These are phyloP conservation scores for Pinctada fucata DNA, from an alignment of 2,888 invertebrate species.

Conservation along the genomic window DNA sequence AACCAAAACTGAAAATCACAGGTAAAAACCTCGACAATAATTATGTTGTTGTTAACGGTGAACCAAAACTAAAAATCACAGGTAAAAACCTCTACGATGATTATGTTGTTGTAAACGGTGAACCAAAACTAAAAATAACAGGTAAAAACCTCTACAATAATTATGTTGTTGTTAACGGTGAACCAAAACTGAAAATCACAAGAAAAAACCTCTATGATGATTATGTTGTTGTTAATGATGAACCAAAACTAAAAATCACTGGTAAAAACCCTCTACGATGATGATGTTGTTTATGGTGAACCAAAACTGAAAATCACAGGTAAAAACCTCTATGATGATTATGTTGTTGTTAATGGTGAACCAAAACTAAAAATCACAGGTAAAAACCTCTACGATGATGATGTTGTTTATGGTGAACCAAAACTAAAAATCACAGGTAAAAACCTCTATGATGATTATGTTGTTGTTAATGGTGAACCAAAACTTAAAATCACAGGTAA, in stretches of 20 bases:
- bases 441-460: conserved; percentile 86
- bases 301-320: no score
- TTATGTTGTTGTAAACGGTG: conserved; percentile 83
- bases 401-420: conserved; percentile 82
- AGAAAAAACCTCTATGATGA: conserved; percentile 79
- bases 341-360: conserved; percentile 82
- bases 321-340: conserved; percentile 80
- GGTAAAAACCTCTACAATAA: conserved; percentile 79
- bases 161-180: conserved; percentile 83
- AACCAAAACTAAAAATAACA: conserved; percentile 82
- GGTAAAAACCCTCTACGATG: no score
- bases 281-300: no score
- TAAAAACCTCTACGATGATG: conserved; percentile 81
- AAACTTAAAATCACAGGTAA: conserved; percentile 81
- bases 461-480: conserved; percentile 82
- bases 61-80: no score
- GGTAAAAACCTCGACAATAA: conserved; percentile 50
- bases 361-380: conserved; percentile 82
- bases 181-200: conserved; percentile 82
- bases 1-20: conserved; percentile 77
- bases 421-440: conserved; percentile 81
- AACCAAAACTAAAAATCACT: conserved; percentile 82
- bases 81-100: conserved; percentile 79
- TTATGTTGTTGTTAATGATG: conserved; percentile 83
- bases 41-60: no score